Percentiles rank a stretch among this genome's conserved stretches.
Conservation (phyloP, 2,888 invertebrate species). For the Idaea dimidiata region DNA sequence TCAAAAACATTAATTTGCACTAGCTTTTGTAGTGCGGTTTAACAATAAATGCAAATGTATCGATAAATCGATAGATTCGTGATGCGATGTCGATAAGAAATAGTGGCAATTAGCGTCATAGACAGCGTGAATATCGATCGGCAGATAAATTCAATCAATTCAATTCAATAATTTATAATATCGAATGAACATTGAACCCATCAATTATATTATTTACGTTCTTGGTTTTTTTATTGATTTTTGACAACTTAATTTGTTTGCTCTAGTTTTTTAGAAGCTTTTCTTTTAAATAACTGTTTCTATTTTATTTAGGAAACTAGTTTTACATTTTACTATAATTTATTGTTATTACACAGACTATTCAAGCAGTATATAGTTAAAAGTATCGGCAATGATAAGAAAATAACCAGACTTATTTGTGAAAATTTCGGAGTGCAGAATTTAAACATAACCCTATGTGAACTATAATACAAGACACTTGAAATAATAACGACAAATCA, state of each 20-base stretch:
- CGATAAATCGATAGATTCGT: conserved; percentile 31
- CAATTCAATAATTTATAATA: conserved; percentile 40
- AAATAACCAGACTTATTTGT: too few species aligned
- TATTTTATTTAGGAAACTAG: too few species aligned
- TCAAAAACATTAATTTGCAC: conserved; percentile 1
- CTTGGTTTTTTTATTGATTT: neutral
- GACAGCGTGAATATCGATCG: conserved; percentile 55
- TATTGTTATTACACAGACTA: too few species aligned
- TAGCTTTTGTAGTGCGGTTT: neutral
- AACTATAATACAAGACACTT: too few species aligned
- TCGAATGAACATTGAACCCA: conserved; percentile 36
- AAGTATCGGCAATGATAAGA: too few species aligned
- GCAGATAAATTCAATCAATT: conserved; percentile 60
- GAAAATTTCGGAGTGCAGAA: too few species aligned
- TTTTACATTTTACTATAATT: too few species aligned
- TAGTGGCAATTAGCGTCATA: conserved; percentile 68
- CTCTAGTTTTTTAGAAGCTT: neutral
- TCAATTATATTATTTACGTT: conserved; percentile 30
- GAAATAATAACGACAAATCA: too few species aligned
- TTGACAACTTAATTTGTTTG: neutral
- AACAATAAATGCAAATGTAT: conserved; percentile 29
- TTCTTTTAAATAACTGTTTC: too few species aligned
- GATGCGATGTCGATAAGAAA: conserved; percentile 46
- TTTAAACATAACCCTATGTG: too few species aligned
- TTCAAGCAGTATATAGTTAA: too few species aligned